Evolutionary conservation across 2,113 vertebrate species (phyloP).

Genomic region (Trogon melanurus): DNA sequence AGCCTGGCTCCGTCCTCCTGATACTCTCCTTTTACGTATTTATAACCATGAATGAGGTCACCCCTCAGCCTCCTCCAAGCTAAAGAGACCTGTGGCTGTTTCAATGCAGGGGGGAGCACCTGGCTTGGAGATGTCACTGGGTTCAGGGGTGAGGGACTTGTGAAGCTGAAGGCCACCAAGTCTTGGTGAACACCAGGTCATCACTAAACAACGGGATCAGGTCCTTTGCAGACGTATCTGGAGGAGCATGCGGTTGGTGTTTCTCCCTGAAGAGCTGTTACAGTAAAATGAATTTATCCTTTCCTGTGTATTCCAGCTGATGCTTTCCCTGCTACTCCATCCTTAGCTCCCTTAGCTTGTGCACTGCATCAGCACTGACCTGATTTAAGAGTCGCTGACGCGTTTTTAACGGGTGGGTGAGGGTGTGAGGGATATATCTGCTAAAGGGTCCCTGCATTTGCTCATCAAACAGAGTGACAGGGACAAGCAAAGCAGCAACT

Average conservation of each 20-base stretch:
- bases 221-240: neutral
- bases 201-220: too few relatives aligned
- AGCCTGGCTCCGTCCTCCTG: too few relatives aligned
- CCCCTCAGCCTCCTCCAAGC: too few relatives aligned
- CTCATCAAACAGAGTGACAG: neutral
- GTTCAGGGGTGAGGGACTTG: neutral
- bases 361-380: neutral
- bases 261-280: neutral
- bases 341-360: too few relatives aligned
- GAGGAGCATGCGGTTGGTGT: neutral
- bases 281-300: neutral
- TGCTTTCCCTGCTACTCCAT: neutral
- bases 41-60: too few relatives aligned
- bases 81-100: neutral
- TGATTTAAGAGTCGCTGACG: neutral
- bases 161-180: neutral
- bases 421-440: neutral
- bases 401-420: neutral
- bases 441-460: rapidly evolving
- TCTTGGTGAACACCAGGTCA: rapidly evolving
- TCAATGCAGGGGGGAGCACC: neutral
- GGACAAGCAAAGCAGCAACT: neutral
- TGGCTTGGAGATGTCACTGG: neutral
- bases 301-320: neutral
- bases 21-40: too few relatives aligned